Evolutionary conservation across 1,140 invertebrate species (phyloP).

Genomic region (Anthonomus grandis): DNA sequence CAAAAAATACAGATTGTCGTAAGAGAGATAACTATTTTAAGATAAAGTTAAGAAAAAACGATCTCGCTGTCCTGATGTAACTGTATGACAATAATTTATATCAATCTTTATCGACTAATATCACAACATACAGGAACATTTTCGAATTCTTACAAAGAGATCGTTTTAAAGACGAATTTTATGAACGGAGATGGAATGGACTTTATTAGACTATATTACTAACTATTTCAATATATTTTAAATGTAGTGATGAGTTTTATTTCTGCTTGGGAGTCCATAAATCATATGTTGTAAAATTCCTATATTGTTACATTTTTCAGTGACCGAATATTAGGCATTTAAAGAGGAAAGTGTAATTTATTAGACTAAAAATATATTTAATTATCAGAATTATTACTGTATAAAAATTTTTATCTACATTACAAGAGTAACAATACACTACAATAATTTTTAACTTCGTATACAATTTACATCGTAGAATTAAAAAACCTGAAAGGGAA

Average conservation of each 20-base stretch:
- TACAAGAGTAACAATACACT: no score
- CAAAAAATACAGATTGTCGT: neutral
- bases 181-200: conserved; percentile 19
- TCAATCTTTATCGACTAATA: conserved; percentile 14
- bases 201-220: conserved; percentile 21
- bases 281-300: no score
- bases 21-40: conserved; percentile 9
- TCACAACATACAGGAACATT: conserved; percentile 19
- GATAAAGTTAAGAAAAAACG: conserved; percentile 5
- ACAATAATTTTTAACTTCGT: no score
- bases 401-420: no score
- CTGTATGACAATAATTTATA: conserved; percentile 27
- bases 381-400: no score
- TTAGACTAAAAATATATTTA: no score
- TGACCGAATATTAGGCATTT: no score
- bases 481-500: no score
- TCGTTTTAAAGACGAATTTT: conserved; percentile 11
- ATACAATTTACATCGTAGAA: no score
- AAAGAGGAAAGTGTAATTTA: no score
- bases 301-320: no score
- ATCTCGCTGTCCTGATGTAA: conserved; percentile 17
- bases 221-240: conserved; percentile 30
- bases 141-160: conserved; percentile 7
- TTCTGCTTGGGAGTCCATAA: neutral
- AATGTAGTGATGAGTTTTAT: conserved; percentile 17